Evolutionary conservation across 2,113 vertebrate species (phyloP), one percentile per base, ranked within the genome.

Genomic region (Mus spicilegus): DNA sequence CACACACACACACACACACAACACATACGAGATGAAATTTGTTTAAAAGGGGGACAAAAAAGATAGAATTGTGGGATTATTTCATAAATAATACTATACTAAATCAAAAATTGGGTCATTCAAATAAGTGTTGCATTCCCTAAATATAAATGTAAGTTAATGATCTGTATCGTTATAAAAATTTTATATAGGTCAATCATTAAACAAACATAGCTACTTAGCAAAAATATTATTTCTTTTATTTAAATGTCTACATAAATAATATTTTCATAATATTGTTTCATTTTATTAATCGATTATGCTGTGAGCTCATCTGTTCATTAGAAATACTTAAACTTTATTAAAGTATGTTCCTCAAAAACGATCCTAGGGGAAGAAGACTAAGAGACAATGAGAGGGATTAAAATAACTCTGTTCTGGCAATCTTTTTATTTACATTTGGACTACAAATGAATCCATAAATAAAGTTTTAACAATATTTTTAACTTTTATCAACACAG

Each of bases 201-300:
- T 75, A 92, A 93, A 84, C 14, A 94, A 42, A 87, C 69, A 82
- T 78, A 72, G 7, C 3, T 87, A 75, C 56, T 92, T 92, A 33
- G 39, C 26, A 65, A 89, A 89, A 63, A 69, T 39, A 36, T 8
- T 82, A 13, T 54, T 86, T 65, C 78, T 91, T 16, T 49, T 84
- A 42, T 26, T 96, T 89, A 20, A 89, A 95, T 69, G 46, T 82
- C 10, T 78, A 42, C 63, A 87, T 51, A 84, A 88, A 69, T 39
- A 39, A 8, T 36, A 42, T 2, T 49, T 6, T 49, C 28, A 69
- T 39, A 39, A 8, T 36, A 42, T 2, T 49, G 12, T 49, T 42
- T 36, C 36, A 87, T 87, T 89, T 70, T 77, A 26, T 24, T 26
- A 77, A 49, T 11, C 49, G 72, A 24, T 14, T 5, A 51, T 30